These are phyloP conservation scores for Tetramorium simillimum DNA, from an alignment of 1,140 invertebrate species.

Conservation along the genomic window DNA sequence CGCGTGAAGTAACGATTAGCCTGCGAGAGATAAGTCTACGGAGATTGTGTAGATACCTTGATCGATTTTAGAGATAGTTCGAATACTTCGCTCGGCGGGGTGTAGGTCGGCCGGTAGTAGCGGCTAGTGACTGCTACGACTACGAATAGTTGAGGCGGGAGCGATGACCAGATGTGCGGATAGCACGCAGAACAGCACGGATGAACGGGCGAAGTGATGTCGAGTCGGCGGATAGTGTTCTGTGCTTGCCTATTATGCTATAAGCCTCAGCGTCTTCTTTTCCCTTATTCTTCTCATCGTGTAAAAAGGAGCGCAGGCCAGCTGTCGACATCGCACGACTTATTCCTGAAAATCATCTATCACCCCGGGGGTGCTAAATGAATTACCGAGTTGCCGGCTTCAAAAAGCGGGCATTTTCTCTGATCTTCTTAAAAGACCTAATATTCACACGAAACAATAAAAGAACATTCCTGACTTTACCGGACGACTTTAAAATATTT, in stretches of 20 bases:
- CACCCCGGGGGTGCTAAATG: background rate
- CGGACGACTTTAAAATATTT: background rate
- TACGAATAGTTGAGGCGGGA: conserved; percentile 76
- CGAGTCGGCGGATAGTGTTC: conserved; percentile 65
- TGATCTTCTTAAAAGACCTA: background rate
- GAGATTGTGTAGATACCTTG: background rate
- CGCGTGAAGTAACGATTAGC: background rate
- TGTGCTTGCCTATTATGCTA: conserved; percentile 55
- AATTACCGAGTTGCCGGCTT: background rate
- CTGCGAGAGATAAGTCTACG: background rate
- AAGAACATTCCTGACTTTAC: background rate
- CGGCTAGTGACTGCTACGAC: conserved; percentile 63
- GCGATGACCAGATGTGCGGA: conserved; percentile 78
- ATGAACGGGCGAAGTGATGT: conserved; percentile 61
- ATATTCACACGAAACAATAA: background rate
- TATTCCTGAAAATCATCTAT: conserved; percentile 26
- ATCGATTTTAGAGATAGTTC: conserved; percentile 25
- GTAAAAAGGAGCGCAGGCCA: conserved; percentile 42
- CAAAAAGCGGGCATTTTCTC: background rate
- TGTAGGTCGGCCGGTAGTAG: conserved; percentile 64
- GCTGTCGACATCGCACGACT: conserved; percentile 57
- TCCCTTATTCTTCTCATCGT: conserved; percentile 45
- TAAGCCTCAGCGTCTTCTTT: conserved; percentile 30
- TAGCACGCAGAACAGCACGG: conserved; percentile 59
- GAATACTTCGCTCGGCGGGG: conserved; percentile 45